Evolutionary conservation across 2,888 invertebrate genomes (phyloP).

Genomic region (Pristionchus fissidentatus): DNA sequence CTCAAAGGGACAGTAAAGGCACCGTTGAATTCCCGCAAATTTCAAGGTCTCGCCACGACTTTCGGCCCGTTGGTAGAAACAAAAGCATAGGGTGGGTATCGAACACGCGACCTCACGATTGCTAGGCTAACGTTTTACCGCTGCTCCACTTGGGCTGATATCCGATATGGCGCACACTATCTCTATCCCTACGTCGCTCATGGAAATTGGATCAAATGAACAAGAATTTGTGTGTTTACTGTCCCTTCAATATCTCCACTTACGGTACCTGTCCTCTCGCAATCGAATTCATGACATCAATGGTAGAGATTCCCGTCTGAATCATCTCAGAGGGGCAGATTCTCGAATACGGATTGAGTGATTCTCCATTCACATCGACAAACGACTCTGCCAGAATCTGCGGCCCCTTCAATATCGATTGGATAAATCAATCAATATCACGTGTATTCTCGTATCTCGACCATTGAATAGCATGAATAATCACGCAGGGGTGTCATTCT

Average conservation of each 20-base stretch:
- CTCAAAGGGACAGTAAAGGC: not conserved
- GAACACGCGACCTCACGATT: no score
- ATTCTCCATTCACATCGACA: constrained; percentile 96
- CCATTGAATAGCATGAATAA: constrained; percentile 37
- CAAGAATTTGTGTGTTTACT: no score
- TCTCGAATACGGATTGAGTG: constrained; percentile 99
- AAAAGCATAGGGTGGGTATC: not conserved
- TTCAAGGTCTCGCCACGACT: no score
- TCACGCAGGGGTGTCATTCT: constrained; percentile 41
- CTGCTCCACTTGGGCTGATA: no score
- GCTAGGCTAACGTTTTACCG: no score
- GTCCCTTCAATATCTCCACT: not conserved
- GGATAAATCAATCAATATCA: constrained; percentile 24
- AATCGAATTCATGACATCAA: constrained; percentile 99
- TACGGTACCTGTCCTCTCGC: constrained; percentile 84
- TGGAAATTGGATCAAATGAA: no score
- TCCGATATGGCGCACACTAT: no score
- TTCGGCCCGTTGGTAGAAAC: not conserved
- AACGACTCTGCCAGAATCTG: constrained; percentile 97
- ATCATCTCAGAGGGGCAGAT: constrained; percentile 99
- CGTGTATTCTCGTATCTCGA: not conserved
- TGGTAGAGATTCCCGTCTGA: constrained; percentile 96
- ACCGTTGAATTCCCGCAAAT: no score
- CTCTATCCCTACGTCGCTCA: no score
- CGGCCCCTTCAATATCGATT: constrained; percentile 82